Conservation (phyloP, 2,113 vertebrate species). For the Pardalotus punctatus region DNA sequence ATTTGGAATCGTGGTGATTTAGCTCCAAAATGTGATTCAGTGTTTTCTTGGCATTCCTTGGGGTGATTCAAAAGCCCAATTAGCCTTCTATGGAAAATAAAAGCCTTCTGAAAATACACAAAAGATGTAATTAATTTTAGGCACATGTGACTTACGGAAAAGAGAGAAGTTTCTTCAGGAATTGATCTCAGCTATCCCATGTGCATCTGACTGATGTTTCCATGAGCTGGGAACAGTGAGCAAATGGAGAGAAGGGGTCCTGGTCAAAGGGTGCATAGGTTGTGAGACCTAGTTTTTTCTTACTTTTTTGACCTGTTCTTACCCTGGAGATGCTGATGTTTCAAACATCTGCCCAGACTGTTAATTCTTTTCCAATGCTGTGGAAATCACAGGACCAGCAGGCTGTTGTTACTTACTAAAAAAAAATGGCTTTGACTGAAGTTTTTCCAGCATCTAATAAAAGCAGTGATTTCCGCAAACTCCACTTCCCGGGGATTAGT, state of each 20-base stretch:
- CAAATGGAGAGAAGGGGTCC: background rate
- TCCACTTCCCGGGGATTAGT: background rate
- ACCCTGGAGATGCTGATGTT: background rate
- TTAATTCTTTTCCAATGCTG: background rate
- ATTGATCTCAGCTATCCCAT: background rate
- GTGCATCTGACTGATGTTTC: background rate
- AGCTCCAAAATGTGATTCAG: background rate
- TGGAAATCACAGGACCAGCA: background rate
- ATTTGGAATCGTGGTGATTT: background rate
- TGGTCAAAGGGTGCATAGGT: background rate
- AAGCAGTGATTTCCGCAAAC: background rate
- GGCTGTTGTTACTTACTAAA: background rate
- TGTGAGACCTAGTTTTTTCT: background rate
- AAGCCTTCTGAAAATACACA: background rate
- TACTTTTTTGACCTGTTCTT: background rate
- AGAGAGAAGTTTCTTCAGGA: background rate
- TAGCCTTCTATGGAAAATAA: background rate
- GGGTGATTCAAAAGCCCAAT: background rate
- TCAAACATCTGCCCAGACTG: background rate
- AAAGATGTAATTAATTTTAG: background rate
- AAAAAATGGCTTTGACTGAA: background rate
- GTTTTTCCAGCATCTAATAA: background rate
- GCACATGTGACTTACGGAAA: background rate
- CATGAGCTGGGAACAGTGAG: background rate
- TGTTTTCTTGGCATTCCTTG: background rate